These are phyloP conservation scores for Drosophila chauvacae DNA, from an alignment of 1,140 invertebrate genomes.

Conservation along the genomic window DNA sequence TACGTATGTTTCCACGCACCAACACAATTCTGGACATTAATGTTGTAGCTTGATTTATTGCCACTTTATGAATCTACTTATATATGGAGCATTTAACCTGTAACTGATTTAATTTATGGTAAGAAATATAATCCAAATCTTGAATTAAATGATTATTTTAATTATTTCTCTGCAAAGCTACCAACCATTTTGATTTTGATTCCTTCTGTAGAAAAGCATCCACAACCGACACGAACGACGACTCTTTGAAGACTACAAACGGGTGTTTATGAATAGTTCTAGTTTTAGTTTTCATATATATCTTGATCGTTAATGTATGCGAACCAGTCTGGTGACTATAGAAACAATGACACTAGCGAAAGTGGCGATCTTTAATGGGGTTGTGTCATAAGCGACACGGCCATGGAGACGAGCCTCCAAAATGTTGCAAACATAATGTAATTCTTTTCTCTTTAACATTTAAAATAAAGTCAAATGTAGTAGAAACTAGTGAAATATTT, in stretches of 20 bases:
- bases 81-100: not conserved
- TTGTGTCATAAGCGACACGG: no score
- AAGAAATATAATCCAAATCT: no score
- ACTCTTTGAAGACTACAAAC: slow-evolving; percentile 13
- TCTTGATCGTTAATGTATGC: not conserved
- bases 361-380: no score
- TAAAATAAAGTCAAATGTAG: not conserved
- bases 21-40: not conserved
- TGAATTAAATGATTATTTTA: not conserved
- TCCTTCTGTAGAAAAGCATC: not conserved
- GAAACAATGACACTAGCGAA: no score
- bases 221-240: slow-evolving; percentile 11
- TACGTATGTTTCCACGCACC: not conserved
- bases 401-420: no score
- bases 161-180: not conserved
- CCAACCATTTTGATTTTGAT: slow-evolving; percentile 18
- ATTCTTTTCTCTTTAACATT: no score
- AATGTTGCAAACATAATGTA: no score
- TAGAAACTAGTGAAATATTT: not conserved
- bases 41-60: not conserved
- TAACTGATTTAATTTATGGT: not conserved
- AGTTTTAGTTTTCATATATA: not conserved
- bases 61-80: not conserved
- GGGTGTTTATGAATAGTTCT: not conserved
- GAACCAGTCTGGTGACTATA: no score